Evolutionary conservation across 2,888 invertebrate genomes (phyloP).

Genomic region (Molanna angustata): DNA sequence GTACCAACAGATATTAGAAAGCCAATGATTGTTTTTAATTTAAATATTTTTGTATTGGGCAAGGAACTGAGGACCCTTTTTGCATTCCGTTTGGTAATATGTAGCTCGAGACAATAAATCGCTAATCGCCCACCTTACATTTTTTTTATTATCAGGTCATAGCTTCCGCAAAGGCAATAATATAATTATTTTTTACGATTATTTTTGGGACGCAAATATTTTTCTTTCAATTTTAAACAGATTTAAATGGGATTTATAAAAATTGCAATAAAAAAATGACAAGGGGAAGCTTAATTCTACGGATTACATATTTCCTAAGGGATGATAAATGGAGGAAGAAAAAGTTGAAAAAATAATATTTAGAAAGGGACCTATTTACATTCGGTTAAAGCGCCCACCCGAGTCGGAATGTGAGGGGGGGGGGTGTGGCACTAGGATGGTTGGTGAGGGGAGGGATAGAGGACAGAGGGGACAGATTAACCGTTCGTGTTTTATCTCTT

Average conservation of each 20-base stretch:
- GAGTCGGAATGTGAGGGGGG: not conserved
- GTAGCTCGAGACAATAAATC: too few species aligned
- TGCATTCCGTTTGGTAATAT: too few species aligned
- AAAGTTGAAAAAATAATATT: conserved; percentile 29
- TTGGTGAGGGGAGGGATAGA: conserved; percentile 11
- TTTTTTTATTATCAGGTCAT: too few species aligned
- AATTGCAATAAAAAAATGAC: conserved; percentile 18
- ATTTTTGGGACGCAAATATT: not conserved
- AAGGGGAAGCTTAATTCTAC: conserved; percentile 25
- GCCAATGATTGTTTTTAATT: too few species aligned
- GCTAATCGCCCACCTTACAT: too few species aligned
- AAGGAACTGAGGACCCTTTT: too few species aligned
- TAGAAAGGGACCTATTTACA: conserved; percentile 31
- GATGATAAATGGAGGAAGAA: conserved; percentile 32
- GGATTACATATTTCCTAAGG: conserved; percentile 32
- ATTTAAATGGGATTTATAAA: conserved; percentile 15
- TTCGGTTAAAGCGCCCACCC: conserved; percentile 13
- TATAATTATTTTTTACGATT: too few species aligned
- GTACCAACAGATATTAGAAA: too few species aligned
- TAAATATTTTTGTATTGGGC: too few species aligned
- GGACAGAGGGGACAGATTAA: conserved; percentile 25
- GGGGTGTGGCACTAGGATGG: conserved; percentile 6
- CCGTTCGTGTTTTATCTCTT: conserved; percentile 33
- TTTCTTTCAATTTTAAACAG: conserved; percentile 17
- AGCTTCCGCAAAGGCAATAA: too few species aligned